phyloP scores from a whole-genome alignment of 2,888 invertebrate genomes.

The Ophraella communa region DNA sequence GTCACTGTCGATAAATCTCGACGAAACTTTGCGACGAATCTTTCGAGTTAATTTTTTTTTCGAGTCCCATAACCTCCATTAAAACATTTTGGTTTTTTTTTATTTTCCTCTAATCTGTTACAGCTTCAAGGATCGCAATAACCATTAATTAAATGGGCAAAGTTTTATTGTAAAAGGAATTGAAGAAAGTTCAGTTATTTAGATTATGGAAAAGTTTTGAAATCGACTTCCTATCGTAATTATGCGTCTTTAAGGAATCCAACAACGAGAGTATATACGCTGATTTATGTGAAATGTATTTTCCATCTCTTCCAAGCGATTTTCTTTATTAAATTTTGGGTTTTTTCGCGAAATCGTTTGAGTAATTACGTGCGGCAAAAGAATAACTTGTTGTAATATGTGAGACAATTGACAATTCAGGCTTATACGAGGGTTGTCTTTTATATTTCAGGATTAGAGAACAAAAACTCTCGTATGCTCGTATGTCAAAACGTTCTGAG shows the following conservation, averaged over 20 bases:
- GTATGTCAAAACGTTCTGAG: no score
- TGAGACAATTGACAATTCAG: no score
- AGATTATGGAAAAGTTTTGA: slow-evolving; percentile 20
- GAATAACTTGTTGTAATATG: no score
- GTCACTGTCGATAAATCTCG: no score
- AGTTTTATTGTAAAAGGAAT: slow-evolving; percentile 20
- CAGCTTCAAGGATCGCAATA: slow-evolving; percentile 9
- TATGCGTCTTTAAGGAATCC: slow-evolving; percentile 2
- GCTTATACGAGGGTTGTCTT: no score
- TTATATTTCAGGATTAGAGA: no score
- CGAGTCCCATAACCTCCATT: background rate
- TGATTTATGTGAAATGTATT: background rate
- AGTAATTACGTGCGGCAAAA: no score
- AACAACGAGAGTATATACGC: background rate
- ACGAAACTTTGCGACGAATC: no score
- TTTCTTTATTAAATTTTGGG: background rate
- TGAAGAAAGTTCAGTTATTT: slow-evolving; percentile 19
- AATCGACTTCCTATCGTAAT: slow-evolving; percentile 17
- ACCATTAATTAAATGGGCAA: slow-evolving; percentile 25
- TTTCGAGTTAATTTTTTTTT: no score
- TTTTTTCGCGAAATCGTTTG: no score
- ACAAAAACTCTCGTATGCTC: no score
- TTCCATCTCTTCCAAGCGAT: background rate
- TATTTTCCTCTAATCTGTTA: slow-evolving; percentile 3
- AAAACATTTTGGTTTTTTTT: slow-evolving; percentile 7